Evolutionary conservation across 35 echinoderm and acorn worm genomes (phyloP), one percentile per base, ranked within the genome.

Genomic region (Diadema setosum): DNA sequence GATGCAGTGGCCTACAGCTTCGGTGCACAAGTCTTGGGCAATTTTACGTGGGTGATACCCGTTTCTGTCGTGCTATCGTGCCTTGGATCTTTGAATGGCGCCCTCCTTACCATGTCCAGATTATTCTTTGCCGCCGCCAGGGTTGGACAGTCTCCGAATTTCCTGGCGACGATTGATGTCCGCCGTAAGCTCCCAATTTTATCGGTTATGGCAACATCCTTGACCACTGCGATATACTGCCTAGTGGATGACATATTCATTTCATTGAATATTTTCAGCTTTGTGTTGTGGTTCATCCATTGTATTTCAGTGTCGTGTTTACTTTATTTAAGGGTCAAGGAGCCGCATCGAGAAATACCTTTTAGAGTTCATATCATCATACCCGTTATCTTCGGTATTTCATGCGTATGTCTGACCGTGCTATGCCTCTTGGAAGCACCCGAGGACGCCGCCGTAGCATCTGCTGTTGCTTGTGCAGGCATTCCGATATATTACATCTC

Each of bases 1-100:
- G 45, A 76, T 20, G 95, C 95, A 24, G 95, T 97, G 8, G 95
- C 95, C 57, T 82, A 90, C 30, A 56, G 36, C 34, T 82, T 88
- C 81, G 86, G 45, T 4, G 37, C 27, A 3, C 26, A 36, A 25
- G 46, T 73, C 8, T 80, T 88, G 2, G 86, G 86, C 18, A 76
- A 73, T 0, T 43, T 81, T 17, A 48, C 73, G 16, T 35, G 70
- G 32, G 45, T 88, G 34, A 88, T 88, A 25, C 86, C 86, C 7
- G 23, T 88, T 17, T 21, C 70, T 0, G 86, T 88, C 16, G 70
- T 78, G 16, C 23, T 88, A 31, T 88, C 86, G 2, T 44, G 70
- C 15, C 63, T 88, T 27, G 86, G 86, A 2, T 56, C 45, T 5
- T 26, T 84, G 30, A 78, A 78, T 41, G 73, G 73, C 29, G 24